phyloP scores from a whole-genome alignment of 64 coral and sea anemone species.

The Dendronephthya gigantea region DNA sequence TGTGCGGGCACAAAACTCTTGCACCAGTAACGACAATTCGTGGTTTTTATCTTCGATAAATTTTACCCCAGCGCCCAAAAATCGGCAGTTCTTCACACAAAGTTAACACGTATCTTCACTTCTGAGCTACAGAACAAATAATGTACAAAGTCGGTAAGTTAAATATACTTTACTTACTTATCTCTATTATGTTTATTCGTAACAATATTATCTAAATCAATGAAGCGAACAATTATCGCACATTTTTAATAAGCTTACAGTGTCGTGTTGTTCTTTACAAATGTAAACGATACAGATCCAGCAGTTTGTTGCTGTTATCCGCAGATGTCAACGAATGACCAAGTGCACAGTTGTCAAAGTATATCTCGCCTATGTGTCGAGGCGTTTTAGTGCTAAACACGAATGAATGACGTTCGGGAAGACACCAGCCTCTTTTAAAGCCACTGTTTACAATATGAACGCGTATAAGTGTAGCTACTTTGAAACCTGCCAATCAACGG shows the following conservation, averaged over 20 bases:
- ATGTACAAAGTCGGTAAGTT: not conserved
- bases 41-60: too few species aligned
- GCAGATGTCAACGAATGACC: not conserved
- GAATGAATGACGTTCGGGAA: not conserved
- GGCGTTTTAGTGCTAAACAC: not conserved
- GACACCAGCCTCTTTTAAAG: not conserved
- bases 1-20: too few species aligned
- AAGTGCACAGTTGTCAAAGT: not conserved
- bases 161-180: not conserved
- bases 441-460: not conserved
- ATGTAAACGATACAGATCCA: not conserved
- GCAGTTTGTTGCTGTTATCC: not conserved
- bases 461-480: not conserved
- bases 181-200: not conserved
- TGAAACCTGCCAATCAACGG: not conserved
- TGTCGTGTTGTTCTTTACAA: not conserved
- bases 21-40: too few species aligned
- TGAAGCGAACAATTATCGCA: not conserved
- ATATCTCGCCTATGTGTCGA: not conserved
- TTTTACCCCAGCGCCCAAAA: too few species aligned
- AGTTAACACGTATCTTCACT: not conserved
- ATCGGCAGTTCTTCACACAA: too few species aligned
- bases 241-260: not conserved
- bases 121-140: not conserved
- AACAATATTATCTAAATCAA: not conserved